Evolutionary conservation across 2,113 vertebrate genomes (phyloP), one percentile per base, ranked within the genome.

Genomic region (Montifringilla adamsi): DNA sequence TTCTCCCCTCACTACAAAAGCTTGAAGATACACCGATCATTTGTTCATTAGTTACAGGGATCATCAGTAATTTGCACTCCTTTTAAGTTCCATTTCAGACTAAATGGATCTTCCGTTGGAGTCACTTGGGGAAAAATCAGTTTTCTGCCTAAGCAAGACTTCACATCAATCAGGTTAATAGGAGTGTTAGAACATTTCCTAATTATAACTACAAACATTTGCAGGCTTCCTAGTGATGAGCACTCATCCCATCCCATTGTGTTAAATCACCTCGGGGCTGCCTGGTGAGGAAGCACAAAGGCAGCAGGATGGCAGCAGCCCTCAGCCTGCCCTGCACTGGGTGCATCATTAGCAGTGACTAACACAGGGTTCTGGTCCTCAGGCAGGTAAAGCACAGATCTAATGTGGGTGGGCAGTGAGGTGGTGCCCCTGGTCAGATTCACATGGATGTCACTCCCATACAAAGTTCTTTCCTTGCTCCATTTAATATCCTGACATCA

Each of bases 141-240:
- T 49, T 95, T 93, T 88, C 78, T 93, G 89, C 78, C 69, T 90
- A 93, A 89, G 53, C 72, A 87, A 89, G 89, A 13, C 55, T 95
- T 91, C 89, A 63, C 79, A 91, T 95, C 93, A 84, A 87, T 96
- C 95, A 97, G 90, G 69, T 87, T 96, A 96, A 97, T 75, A 83
- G 74, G 66, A 90, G 59, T 3, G 13, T 69, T 95, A 87, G 62
- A 80, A 56, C 89, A 60, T 90, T 90, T 77, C 96, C 91, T 96
- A 96, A 96, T 96, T 94, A 94, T 88, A 94, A 89, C 78, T 44
- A 70, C 92, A 91, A 97, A 96, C 76, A 97, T 80, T 90, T 67
- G 41, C 23, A 70, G 84, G 73, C 84, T 95, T 96, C 87, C 90
- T 72, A 16, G 43, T 58, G 78, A 72, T 92, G 89, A 93, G 90